A percentile compares a stretch with the other conserved stretches of the same genome.
Evolutionary conservation across 2,113 vertebrate species (phyloP).

Genomic region (Marcusenius ussheri): DNA sequence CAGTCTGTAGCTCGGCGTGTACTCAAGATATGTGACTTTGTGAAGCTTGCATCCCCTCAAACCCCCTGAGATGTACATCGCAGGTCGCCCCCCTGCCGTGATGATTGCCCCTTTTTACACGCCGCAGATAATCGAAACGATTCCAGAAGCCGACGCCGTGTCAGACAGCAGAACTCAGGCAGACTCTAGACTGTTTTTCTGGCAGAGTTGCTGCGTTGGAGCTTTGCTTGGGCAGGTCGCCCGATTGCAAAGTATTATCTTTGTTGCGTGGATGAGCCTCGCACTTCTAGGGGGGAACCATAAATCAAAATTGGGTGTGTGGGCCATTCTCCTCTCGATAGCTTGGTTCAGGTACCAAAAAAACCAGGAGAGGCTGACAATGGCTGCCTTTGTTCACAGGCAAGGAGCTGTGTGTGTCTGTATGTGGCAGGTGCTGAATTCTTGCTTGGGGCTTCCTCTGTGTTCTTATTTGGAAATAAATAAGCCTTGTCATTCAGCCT

Average conservation of each 20-base stretch:
- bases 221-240: not conserved
- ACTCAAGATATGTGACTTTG: not conserved
- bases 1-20: not conserved
- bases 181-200: not conserved
- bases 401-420: not conserved
- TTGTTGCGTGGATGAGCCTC: not conserved
- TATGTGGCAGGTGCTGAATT: constrained; percentile 2
- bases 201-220: not conserved
- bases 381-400: constrained; percentile 5
- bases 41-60: not conserved
- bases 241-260: not conserved
- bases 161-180: not conserved
- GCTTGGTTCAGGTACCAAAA: not conserved
- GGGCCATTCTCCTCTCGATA: not conserved
- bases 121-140: not conserved
- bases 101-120: not conserved
- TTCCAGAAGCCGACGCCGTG: not conserved
- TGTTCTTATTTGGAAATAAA: constrained; percentile 11
- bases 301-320: not conserved
- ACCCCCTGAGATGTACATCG: not conserved
- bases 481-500: constrained; percentile 4
- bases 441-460: not conserved
- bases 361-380: not conserved
- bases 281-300: not conserved
- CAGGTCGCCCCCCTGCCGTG: not conserved